Conservation (phyloP, 2,888 invertebrate species). For the Coecobrya sp. region DNA sequence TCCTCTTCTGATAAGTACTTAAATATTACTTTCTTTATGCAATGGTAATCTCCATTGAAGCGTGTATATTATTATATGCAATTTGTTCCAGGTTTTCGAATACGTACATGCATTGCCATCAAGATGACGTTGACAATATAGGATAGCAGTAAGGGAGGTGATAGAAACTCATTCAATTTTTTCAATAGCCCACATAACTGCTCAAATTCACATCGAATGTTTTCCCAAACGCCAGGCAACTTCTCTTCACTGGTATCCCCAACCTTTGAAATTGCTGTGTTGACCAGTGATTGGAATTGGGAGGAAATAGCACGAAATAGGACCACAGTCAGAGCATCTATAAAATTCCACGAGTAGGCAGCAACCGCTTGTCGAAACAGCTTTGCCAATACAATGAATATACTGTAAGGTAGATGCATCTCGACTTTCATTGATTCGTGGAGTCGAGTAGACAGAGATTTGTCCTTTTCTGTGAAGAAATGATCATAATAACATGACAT, state of each 20-base stretch:
- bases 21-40: background rate
- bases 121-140: constrained; percentile 56
- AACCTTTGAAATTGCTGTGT: constrained; percentile 17
- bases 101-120: constrained; percentile 66
- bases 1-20: background rate
- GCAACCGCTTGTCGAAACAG: constrained; percentile 34
- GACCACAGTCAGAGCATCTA: constrained; percentile 37
- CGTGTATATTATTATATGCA: background rate
- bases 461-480: constrained; percentile 8
- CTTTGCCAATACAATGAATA: constrained; percentile 3
- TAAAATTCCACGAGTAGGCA: constrained; percentile 57
- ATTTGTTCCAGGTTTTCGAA: background rate
- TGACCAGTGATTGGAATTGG: constrained; percentile 57
- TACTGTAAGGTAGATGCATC: background rate
- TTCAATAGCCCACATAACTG: constrained; percentile 64
- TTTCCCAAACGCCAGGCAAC: constrained; percentile 22
- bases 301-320: constrained; percentile 19
- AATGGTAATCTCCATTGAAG: constrained; percentile 6
- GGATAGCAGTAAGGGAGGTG: constrained; percentile 46
- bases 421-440: constrained; percentile 31
- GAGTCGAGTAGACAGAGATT: background rate
- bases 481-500: background rate
- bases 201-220: constrained; percentile 61
- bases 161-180: constrained; percentile 66
- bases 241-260: constrained; percentile 30